phyloP scores from a whole-genome alignment of 2,888 invertebrate genomes.

The Apoda limacodes region DNA sequence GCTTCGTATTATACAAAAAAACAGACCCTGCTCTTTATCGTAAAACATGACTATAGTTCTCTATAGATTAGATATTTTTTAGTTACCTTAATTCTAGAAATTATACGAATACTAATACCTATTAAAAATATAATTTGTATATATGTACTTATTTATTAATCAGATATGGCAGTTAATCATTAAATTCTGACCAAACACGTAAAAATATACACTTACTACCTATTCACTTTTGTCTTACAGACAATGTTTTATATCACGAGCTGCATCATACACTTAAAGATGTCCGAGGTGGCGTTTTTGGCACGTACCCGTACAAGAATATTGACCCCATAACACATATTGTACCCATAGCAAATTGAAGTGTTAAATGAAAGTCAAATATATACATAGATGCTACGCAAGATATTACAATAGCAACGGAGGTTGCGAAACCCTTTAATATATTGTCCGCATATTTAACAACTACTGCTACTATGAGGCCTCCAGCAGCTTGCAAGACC shows the following conservation, averaged over 20 bases:
- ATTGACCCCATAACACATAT: conserved; percentile 92
- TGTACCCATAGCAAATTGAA: conserved; percentile 90
- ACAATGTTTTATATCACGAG: conserved; percentile 1
- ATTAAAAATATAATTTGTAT: too few relatives aligned
- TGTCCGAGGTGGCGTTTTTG: conserved; percentile 57
- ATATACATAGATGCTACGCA: conserved; percentile 94
- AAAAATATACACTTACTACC: conserved; percentile 1
- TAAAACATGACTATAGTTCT: too few relatives aligned
- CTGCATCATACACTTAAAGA: conserved; percentile 54
- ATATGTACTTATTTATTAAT: too few relatives aligned
- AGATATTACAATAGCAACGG: conserved; percentile 95
- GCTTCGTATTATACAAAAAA: too few relatives aligned
- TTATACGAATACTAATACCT: too few relatives aligned
- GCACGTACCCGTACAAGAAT: conserved; percentile 90
- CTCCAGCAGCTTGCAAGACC: conserved; percentile 92
- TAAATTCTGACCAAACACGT: too few relatives aligned
- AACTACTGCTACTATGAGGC: conserved; percentile 96
- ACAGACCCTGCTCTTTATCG: too few relatives aligned
- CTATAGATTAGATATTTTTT: too few relatives aligned
- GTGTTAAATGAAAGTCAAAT: conserved; percentile 87
- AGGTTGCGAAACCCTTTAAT: conserved; percentile 97
- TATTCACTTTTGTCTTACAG: neutral
- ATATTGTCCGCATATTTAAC: conserved; percentile 99
- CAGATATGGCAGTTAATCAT: too few relatives aligned
- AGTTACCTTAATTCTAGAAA: too few relatives aligned